Evolutionary conservation across 2,888 invertebrate species (phyloP).

Genomic region (Diplazon laetatorius): DNA sequence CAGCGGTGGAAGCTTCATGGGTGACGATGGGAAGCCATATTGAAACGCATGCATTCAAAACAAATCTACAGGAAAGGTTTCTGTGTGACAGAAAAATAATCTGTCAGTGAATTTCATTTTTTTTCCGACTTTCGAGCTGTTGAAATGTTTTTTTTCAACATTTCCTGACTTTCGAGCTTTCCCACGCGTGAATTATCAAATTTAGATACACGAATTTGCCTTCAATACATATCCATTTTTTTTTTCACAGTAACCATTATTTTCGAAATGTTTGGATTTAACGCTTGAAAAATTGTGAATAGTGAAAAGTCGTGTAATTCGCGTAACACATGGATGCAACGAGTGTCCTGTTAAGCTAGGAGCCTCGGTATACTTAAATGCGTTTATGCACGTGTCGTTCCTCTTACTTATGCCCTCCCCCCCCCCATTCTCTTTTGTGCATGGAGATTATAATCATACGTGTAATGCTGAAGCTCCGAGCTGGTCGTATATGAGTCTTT

Average conservation of each 20-base stretch:
- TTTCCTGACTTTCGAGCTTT: too few relatives aligned
- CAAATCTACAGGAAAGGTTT: background rate
- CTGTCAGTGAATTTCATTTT: too few relatives aligned
- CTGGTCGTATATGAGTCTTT: background rate
- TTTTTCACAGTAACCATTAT: too few relatives aligned
- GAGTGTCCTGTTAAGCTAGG: background rate
- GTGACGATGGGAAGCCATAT: background rate
- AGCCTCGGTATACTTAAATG: background rate
- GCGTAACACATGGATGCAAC: background rate
- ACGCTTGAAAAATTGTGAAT: too few relatives aligned
- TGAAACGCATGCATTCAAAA: background rate
- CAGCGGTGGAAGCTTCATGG: conserved; percentile 13
- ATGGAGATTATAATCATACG: background rate
- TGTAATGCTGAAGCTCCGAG: background rate
- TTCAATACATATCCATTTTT: too few relatives aligned
- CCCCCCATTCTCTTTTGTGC: background rate
- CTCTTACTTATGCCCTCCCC: background rate
- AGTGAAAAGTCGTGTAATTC: too few relatives aligned
- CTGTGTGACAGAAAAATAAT: too few relatives aligned
- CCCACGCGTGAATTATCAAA: too few relatives aligned
- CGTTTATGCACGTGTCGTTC: background rate
- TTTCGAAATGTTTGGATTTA: too few relatives aligned
- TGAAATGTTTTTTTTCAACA: too few relatives aligned
- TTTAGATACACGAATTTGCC: too few relatives aligned
- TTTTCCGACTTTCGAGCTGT: too few relatives aligned